Conservation (phyloP, 2,797 vertebrate species). For the Chaetophractus vellerosus region DNA sequence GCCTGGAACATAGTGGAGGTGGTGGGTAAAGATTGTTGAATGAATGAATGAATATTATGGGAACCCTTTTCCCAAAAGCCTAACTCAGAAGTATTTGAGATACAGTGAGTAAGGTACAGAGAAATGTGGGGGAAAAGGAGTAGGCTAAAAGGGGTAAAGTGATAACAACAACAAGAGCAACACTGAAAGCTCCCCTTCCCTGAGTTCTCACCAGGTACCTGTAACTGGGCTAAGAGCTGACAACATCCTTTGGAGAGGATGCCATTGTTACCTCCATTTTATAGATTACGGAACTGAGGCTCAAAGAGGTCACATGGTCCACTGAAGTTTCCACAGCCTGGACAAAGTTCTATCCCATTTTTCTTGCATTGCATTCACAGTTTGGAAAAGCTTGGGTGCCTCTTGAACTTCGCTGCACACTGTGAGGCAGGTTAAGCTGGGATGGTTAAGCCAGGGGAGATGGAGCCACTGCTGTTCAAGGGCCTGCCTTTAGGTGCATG, state of each 20-base stretch:
- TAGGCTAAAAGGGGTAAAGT: neutral
- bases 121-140: neutral
- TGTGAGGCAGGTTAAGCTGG: neutral
- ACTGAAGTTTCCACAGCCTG: neutral
- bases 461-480: neutral
- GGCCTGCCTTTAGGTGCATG: neutral
- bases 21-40: neutral
- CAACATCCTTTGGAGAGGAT: neutral
- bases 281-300: slow-evolving; percentile 7
- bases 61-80: neutral
- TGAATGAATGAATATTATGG: neutral
- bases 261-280: neutral
- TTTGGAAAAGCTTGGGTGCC: neutral
- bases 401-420: neutral
- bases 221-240: neutral
- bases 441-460: neutral
- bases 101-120: slow-evolving; percentile 16
- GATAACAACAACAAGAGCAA: neutral
- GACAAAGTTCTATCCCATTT: neutral
- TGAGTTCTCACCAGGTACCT: neutral
- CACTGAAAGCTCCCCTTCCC: neutral
- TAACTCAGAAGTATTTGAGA: neutral
- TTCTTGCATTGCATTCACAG: neutral
- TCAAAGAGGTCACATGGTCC: neutral
- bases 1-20: neutral